Conservation (phyloP, 1,140 invertebrate species). For the Hermetia illucens region DNA sequence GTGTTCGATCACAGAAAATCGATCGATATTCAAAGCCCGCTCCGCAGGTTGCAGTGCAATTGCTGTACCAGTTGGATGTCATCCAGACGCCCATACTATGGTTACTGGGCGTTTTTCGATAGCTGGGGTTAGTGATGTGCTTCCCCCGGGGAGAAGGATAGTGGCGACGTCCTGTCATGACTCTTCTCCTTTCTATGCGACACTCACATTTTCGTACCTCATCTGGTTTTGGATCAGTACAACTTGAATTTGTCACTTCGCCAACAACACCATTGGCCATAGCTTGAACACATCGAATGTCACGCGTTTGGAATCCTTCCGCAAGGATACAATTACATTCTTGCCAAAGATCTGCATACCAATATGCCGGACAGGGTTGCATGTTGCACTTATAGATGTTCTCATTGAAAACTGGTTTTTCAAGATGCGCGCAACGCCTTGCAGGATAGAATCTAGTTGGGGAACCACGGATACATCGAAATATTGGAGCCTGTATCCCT, state of each 20-base stretch:
- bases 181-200: too few relatives aligned
- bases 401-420: conserved; percentile 36
- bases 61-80: conserved; percentile 12
- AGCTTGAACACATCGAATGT: conserved; percentile 40
- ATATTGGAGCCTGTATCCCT: conserved; percentile 50
- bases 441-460: conserved; percentile 44
- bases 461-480: conserved; percentile 45
- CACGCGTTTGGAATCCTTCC: conserved; percentile 40
- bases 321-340: conserved; percentile 40
- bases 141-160: too few relatives aligned
- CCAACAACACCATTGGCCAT: conserved; percentile 31
- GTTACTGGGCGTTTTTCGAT: too few relatives aligned
- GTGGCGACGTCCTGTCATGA: too few relatives aligned
- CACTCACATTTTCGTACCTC: too few relatives aligned
- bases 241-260: too few relatives aligned
- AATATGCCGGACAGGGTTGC: conserved; percentile 45
- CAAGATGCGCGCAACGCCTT: conserved; percentile 42
- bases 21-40: conserved; percentile 11
- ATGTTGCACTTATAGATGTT: conserved; percentile 49
- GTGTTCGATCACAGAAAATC: conserved; percentile 17
- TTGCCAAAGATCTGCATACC: conserved; percentile 24
- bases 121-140: too few relatives aligned
- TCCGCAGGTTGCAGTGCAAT: conserved; percentile 10
- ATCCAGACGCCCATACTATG: conserved; percentile 14
- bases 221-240: too few relatives aligned